Percentiles rank a stretch among this genome's conserved stretches.
These are phyloP conservation scores for Elegia similella DNA, from an alignment of 2,888 invertebrate species.

Conservation along the genomic window DNA sequence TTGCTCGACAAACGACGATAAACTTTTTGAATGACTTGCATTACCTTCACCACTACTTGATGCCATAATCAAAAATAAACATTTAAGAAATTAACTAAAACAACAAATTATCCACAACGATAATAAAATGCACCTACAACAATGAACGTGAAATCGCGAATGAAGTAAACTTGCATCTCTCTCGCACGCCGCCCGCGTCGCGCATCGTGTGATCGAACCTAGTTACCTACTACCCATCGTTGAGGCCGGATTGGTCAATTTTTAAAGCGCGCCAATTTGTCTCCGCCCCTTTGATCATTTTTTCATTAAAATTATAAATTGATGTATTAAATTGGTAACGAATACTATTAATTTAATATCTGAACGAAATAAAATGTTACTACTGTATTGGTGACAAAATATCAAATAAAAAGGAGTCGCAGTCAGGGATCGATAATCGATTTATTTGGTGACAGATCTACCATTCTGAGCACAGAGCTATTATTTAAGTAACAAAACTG, in stretches of 20 bases:
- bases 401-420: conserved; percentile 7
- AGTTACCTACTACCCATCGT: too few species aligned
- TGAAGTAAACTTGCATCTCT: too few species aligned
- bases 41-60: too few species aligned
- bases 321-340: conserved; percentile 11
- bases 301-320: conserved; percentile 14
- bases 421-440: background rate
- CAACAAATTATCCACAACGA: too few species aligned
- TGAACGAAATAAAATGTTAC: conserved; percentile 9
- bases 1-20: too few species aligned
- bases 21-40: too few species aligned
- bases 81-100: too few species aligned
- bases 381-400: conserved; percentile 16
- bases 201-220: too few species aligned
- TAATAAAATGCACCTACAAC: too few species aligned
- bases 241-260: background rate
- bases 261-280: background rate
- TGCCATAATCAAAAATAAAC: too few species aligned
- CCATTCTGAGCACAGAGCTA: conserved; percentile 2
- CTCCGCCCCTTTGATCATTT: conserved; percentile 15
- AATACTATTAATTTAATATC: conserved; percentile 1
- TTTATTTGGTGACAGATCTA: background rate
- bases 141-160: too few species aligned
- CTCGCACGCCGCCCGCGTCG: too few species aligned
- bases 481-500: conserved; percentile 11